These are phyloP conservation scores for Lycocorax pyrrhopterus DNA, from an alignment of 2,113 vertebrate genomes.

Conservation along the genomic window DNA sequence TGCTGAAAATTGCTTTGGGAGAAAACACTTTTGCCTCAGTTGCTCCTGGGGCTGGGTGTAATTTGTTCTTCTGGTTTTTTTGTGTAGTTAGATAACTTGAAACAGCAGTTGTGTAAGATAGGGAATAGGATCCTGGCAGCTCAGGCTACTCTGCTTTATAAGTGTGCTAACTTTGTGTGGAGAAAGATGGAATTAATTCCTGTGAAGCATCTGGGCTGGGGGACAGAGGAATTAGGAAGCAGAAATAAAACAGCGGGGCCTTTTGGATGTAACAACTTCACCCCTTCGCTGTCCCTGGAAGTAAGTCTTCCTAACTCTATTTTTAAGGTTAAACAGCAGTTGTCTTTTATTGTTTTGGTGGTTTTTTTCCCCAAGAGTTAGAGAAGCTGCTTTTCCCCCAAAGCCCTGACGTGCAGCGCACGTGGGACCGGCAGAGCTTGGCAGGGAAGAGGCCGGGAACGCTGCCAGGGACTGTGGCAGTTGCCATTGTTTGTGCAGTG, in stretches of 20 bases:
- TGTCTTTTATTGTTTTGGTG: not conserved
- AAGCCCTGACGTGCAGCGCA: fast-evolving
- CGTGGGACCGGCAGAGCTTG: not conserved
- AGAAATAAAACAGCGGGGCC: fast-evolving
- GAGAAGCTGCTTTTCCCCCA: not conserved
- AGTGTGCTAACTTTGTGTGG: not conserved
- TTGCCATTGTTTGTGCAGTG: not conserved
- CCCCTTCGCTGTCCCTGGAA: not conserved
- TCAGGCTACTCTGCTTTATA: not conserved
- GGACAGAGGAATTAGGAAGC: not conserved
- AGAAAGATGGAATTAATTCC: not conserved
- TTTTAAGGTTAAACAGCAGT: not conserved
- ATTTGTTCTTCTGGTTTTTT: not conserved
- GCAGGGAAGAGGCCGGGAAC: not conserved
- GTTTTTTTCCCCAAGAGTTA: fast-evolving
- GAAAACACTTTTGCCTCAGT: not conserved
- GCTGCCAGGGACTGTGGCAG: not conserved
- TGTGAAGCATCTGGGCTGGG: not conserved
- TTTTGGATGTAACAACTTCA: not conserved
- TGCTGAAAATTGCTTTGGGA: not conserved
- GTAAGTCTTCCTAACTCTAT: not conserved
- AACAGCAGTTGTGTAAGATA: not conserved
- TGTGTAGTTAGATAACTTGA: not conserved
- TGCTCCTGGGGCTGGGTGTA: not conserved
- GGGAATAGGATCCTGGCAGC: not conserved